Evolutionary conservation across 2,797 vertebrate species (phyloP), one percentile per base, ranked within the genome.

Genomic region (Cuniculus paca): DNA sequence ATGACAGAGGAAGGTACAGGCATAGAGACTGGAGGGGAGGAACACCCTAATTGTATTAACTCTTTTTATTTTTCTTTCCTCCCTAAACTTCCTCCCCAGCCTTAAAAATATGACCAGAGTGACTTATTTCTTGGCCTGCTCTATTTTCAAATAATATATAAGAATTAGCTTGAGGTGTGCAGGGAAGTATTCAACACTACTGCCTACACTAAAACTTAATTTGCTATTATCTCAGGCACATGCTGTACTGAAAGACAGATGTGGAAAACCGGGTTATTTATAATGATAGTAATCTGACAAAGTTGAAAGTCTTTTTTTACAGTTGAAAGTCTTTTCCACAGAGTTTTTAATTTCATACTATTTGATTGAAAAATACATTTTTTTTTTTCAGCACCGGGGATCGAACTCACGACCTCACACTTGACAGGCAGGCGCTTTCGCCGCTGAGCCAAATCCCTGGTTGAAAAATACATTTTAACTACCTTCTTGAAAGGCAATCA

Each of bases 71-170:
- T 54, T 42, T 80, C 50, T 87, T 72, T 91, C 16, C 20, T 74
- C 34, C 8, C 12, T 56, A 83, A 52, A 52, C 52, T 52, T 52
- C 52, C 2, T 52, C 52, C 52, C 52, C 12, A 52, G 60, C 19
- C 19, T 92, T 95, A 78, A 90, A 81, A 93, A n/a, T 86, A 48
- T n/a, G 6, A 63, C 31, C 70, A 87, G 6, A 92, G 50, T 61
- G 50, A 85, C 61, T 70, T 70, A 77, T 78, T 61, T 10, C 78
- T 34, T 63, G 12, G 6, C 36, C 39, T 95, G 24, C 52, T 83
- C 77, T 84, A 87, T 86, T 96, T 97, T 54, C 52, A 96, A 85
- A 92, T 54, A 94, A 50, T 31, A 97, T 36, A 1, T n/a, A 93
- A 86, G 63, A 96, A 94, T 82, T 50, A 92, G 24, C n/a, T 80